These are phyloP conservation scores for Pristionchus mayeri DNA, from an alignment of 2,888 invertebrate species.

Conservation along the genomic window DNA sequence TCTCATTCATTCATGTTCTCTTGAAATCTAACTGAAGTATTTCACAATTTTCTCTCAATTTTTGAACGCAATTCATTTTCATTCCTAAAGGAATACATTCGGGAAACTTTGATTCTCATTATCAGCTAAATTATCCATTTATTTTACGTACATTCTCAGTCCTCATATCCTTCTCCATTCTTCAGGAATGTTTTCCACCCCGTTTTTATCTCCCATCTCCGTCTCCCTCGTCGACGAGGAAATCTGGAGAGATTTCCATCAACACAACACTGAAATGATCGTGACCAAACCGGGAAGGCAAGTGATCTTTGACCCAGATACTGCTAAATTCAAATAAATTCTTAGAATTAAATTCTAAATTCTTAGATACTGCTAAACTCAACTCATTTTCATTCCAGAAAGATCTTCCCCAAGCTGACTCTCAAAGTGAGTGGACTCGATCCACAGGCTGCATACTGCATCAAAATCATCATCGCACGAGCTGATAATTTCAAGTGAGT, in stretches of 20 bases:
- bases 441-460: not conserved
- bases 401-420: constrained; percentile 35
- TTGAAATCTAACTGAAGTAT: too few relatives aligned
- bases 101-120: too few relatives aligned
- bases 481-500: constrained; percentile 24
- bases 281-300: constrained; percentile 97
- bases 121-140: too few relatives aligned
- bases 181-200: too few relatives aligned
- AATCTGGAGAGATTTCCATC: constrained; percentile 93
- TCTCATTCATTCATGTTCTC: too few relatives aligned
- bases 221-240: not conserved
- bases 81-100: too few relatives aligned
- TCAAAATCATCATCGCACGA: not conserved
- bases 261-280: constrained; percentile 97
- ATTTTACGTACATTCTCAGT: too few relatives aligned
- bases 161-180: too few relatives aligned
- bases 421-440: constrained; percentile 21
- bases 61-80: too few relatives aligned
- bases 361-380: not conserved
- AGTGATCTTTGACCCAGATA: not conserved
- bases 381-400: constrained; percentile 1
- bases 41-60: too few relatives aligned
- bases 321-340: too few relatives aligned
- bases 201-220: not conserved
- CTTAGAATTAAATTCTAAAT: too few relatives aligned